Conservation (phyloP, 2,113 vertebrate species). For the Elephantulus edwardii region DNA sequence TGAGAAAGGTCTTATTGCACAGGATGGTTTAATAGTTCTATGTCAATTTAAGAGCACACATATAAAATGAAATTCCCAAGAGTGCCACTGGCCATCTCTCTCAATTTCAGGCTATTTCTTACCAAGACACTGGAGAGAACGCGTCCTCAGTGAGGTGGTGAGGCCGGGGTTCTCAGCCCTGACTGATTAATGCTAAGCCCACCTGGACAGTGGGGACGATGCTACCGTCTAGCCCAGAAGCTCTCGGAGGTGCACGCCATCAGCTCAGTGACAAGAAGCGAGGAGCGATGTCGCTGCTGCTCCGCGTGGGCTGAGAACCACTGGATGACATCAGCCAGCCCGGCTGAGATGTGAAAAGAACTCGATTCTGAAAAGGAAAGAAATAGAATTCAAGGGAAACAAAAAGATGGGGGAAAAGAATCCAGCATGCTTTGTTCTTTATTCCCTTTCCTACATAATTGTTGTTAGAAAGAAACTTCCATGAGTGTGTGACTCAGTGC, state of each 20-base stretch:
- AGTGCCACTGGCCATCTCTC: background rate
- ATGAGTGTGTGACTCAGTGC: background rate
- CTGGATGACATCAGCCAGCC: background rate
- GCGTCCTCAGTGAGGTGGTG: no score
- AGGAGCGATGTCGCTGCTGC: background rate
- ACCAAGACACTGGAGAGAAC: background rate
- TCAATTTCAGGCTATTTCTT: background rate
- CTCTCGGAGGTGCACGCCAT: background rate
- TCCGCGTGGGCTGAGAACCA: background rate
- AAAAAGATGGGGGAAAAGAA: background rate
- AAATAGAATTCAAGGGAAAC: background rate
- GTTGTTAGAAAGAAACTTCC: background rate
- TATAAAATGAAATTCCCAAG: slow-evolving; percentile 6
- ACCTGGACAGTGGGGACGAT: background rate
- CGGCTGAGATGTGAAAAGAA: background rate
- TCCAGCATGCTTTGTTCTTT: background rate
- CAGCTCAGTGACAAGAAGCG: background rate
- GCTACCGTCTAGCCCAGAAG: background rate
- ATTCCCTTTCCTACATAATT: background rate
- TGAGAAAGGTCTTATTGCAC: background rate
- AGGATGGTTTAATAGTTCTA: background rate
- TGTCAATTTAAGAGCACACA: background rate
- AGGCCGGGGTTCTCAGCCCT: background rate
- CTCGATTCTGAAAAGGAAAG: background rate
- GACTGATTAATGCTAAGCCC: background rate